Base-by-base conservation (phyloP, 2,888 invertebrate species). In the Patella caerulea region DNA sequence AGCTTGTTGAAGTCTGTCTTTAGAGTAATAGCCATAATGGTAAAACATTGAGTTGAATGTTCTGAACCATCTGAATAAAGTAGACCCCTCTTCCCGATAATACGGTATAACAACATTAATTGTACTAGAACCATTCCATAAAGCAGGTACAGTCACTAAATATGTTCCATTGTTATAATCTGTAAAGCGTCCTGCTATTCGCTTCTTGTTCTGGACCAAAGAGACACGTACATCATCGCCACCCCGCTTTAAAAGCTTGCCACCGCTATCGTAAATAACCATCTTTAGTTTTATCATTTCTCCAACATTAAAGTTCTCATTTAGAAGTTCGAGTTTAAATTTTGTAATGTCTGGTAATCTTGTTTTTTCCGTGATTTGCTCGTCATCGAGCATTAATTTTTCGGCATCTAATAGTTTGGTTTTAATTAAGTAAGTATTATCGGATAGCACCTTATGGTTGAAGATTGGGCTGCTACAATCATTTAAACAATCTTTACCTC, bases 131-230 rank as follows among this genome's bases (percentile, higher is more conserved):
- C 59, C 59, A n/a, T 59, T n/a, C 59, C 59, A 59, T 1, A 59
- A n/a, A 59, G n/a, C 59, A 5, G 59, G 59, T 59, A 17, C n/a
- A n/a, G 59, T 59, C 4, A 59, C n/a, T n/a, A 59, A n/a, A 59
- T 59, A 59, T n/a, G 59, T 59, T 17, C 59, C 59, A 59, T 59
- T 59, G 17, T 59, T 59, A 59, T 59, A 59, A 59, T 59, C 59
- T 5, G 15, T 15, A 59, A 59, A 4, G 59, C 15, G 15, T 7
- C 59, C 59, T n/a, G n/a, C 59, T n/a, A 59, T 59, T n/a, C 5
- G n/a, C 59, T n/a, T 59, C 17, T n/a, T 59, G n/a, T 59, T 59
- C 59, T 59, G 17, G 59, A 9, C 17, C 59, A 59, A n/a, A n/a
- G 59, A 59, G 17, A 59, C 59, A n/a, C 59, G 59, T n/a, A 59